phyloP scores from a whole-genome alignment of 2,888 invertebrate genomes.

The Caenorhabditis sp. region DNA sequence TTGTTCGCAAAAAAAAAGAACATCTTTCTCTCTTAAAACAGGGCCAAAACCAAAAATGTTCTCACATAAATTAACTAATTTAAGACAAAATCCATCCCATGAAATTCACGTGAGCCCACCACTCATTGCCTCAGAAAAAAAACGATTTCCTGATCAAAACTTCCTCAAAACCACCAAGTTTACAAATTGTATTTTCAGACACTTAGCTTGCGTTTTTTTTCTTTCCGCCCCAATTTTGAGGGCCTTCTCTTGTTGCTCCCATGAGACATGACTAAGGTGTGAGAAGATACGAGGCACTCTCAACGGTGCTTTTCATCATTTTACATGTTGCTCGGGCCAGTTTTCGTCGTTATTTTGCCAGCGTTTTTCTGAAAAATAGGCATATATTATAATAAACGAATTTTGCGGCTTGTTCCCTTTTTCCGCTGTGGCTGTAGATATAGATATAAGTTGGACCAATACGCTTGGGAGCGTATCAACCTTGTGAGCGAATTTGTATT shows the following conservation, averaged over 20 bases:
- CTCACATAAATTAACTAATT: no score
- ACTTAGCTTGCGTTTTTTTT: no score
- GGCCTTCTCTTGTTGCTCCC: not conserved
- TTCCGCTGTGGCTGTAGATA: not conserved
- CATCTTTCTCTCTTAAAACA: no score
- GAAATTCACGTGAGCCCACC: no score
- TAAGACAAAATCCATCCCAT: no score
- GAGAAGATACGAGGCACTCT: conserved; percentile 22
- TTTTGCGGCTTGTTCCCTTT: conserved; percentile 27
- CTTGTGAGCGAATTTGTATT: conserved; percentile 13
- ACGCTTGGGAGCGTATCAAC: conserved; percentile 35
- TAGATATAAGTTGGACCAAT: conserved; percentile 7
- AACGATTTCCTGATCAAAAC: no score
- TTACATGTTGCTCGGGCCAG: conserved; percentile 19
- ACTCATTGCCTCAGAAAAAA: no score
- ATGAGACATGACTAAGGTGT: conserved; percentile 19
- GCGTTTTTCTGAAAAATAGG: not conserved
- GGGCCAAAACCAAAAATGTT: no score
- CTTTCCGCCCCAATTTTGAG: not conserved
- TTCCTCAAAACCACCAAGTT: no score
- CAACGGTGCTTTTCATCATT: conserved; percentile 45
- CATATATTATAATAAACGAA: conserved; percentile 34
- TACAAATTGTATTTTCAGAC: no score
- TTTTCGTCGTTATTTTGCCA: conserved; percentile 11
- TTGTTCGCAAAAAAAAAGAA: no score